Evolutionary conservation across 2,797 vertebrate genomes (phyloP).

Genomic region (Sebastes hubbsi): DNA sequence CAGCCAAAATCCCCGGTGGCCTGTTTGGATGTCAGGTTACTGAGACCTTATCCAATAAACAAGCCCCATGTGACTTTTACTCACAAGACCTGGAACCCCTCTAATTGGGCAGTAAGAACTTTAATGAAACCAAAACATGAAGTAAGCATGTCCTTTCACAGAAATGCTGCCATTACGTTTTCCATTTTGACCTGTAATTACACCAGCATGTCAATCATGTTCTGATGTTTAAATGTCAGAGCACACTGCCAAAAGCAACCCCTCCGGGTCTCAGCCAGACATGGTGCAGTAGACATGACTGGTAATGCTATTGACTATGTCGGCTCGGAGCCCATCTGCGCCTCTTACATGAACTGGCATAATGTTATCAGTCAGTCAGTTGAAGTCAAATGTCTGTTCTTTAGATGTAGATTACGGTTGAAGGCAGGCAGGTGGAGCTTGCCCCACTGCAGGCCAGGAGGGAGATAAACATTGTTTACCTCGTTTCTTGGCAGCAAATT

Average conservation of each 20-base stretch:
- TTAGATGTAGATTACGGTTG: conserved; percentile 35
- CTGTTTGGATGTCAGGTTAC: conserved; percentile 31
- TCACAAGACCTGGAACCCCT: not conserved
- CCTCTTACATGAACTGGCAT: conserved; percentile 26
- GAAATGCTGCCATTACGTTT: not conserved
- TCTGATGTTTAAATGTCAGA: conserved; percentile 6
- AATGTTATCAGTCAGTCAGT: conserved; percentile 37
- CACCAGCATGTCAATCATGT: not conserved
- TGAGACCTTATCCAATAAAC: conserved; percentile 28
- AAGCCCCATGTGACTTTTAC: conserved; percentile 10
- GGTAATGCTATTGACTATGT: not conserved
- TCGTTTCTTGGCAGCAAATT: conserved; percentile 51
- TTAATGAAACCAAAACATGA: conserved; percentile 12
- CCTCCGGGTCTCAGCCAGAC: not conserved
- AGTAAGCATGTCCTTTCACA: not conserved
- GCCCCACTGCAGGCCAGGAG: conserved; percentile 8
- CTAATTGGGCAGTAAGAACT: not conserved
- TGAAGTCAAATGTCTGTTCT: conserved; percentile 26
- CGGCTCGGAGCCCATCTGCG: not conserved
- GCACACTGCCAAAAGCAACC: not conserved
- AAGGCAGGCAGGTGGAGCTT: conserved; percentile 41
- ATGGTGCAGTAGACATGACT: conserved; percentile 17
- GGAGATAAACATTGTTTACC: conserved; percentile 35
- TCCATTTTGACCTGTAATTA: conserved; percentile 14
- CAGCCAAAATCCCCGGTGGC: not conserved